Evolutionary conservation across 2,113 vertebrate genomes (phyloP).

Genomic region (Indicator indicator): DNA sequence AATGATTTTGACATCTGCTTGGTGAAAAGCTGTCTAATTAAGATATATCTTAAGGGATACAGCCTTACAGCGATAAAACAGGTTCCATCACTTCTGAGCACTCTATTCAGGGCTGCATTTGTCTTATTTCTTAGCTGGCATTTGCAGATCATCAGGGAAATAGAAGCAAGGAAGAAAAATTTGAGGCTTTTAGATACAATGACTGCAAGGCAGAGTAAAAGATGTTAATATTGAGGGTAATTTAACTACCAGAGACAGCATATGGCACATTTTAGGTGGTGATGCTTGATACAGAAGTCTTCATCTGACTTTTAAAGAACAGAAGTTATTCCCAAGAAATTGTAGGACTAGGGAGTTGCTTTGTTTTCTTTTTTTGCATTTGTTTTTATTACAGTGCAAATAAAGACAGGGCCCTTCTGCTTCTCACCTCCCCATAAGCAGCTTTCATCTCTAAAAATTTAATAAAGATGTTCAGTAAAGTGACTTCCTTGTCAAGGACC

Average conservation of each 20-base stretch:
- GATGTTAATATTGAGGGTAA: neutral
- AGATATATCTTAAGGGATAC: constrained; percentile 26
- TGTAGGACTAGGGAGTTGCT: neutral
- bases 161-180: neutral
- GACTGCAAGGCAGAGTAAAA: neutral
- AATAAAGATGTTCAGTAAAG: neutral
- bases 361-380: neutral
- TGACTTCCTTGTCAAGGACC: neutral
- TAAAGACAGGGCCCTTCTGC: neutral
- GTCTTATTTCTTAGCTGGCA: neutral
- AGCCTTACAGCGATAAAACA: constrained; percentile 23
- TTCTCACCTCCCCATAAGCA: neutral
- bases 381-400: neutral
- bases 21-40: neutral
- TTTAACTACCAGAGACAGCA: neutral
- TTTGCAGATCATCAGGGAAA: neutral
- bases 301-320: neutral
- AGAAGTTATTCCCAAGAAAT: neutral
- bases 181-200: neutral
- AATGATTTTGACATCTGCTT: neutral
- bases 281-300: neutral
- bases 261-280: neutral
- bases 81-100: constrained; percentile 27
- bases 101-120: constrained; percentile 44
- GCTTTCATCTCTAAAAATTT: neutral